Percentiles rank a stretch among this genome's conserved stretches.
Conservation (phyloP, 2,797 vertebrate genomes). For the Typhlichthys eigenmanni region DNA sequence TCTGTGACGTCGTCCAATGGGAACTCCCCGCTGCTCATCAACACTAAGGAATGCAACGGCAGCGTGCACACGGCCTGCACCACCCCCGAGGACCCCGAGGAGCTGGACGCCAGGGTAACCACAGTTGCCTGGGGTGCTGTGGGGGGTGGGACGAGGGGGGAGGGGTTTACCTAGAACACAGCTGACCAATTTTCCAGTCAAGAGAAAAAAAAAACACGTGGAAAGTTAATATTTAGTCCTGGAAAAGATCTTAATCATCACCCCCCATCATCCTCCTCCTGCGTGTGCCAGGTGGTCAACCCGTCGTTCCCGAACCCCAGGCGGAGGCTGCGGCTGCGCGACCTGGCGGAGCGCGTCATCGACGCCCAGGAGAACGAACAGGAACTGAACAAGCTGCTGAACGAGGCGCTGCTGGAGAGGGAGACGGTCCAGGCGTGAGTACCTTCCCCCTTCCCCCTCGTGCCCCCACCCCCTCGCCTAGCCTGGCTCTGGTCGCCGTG, state of each 20-base stretch:
- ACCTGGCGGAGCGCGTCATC: constrained; percentile 89
- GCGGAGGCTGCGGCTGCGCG: constrained; percentile 85
- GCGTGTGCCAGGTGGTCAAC: constrained; percentile 82
- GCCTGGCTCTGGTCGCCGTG: background rate
- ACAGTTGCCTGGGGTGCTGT: constrained; percentile 18
- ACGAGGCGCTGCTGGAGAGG: constrained; percentile 90
- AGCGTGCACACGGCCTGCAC: constrained; percentile 80
- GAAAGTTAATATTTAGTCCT: background rate
- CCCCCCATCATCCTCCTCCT: background rate
- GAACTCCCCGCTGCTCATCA: constrained; percentile 79
- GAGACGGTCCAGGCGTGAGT: constrained; percentile 92
- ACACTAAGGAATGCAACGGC: constrained; percentile 86
- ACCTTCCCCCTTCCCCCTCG: background rate
- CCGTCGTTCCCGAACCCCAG: constrained; percentile 94
- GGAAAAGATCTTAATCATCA: background rate
- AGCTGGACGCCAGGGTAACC: constrained; percentile 83
- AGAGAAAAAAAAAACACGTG: no score
- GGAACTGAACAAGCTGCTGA: constrained; percentile 93
- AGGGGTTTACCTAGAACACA: no score
- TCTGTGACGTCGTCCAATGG: constrained; percentile 81
- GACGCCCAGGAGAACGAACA: constrained; percentile 93
- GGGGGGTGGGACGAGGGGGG: background rate
- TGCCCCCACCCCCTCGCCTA: background rate
- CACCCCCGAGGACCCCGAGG: constrained; percentile 84
- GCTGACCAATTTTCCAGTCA: no score